Evolutionary conservation across 1,140 invertebrate species (phyloP).

Genomic region (Scaptodrosophila lebanonensis): DNA sequence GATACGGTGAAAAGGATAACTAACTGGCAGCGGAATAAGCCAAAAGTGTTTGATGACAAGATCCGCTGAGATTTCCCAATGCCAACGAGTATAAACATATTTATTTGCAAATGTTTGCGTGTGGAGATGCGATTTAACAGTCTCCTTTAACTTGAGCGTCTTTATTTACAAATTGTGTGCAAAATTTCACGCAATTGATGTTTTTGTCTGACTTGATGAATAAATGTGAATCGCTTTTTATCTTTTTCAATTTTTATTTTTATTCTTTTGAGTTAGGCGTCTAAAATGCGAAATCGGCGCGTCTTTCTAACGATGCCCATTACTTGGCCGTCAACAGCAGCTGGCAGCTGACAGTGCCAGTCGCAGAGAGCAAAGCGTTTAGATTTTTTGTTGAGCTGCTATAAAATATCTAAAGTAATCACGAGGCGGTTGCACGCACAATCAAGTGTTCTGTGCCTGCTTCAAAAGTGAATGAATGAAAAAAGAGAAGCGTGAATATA

Average conservation of each 20-base stretch:
- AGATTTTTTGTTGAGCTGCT: no score
- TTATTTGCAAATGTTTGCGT: slow-evolving; percentile 1
- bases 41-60: slow-evolving; percentile 58
- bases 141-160: slow-evolving; percentile 2
- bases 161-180: slow-evolving; percentile 51
- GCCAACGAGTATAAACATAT: neutral
- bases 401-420: slow-evolving; percentile 58
- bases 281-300: neutral
- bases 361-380: slow-evolving; percentile 20
- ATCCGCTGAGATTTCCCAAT: slow-evolving; percentile 44
- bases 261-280: no score
- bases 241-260: no score
- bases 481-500: slow-evolving; percentile 4
- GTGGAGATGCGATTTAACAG: neutral
- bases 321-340: slow-evolving; percentile 43
- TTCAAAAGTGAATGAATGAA: no score
- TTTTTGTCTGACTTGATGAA: neutral
- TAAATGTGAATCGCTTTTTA: no score
- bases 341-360: slow-evolving; percentile 21
- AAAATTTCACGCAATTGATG: slow-evolving; percentile 35
- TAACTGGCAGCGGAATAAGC: neutral
- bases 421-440: slow-evolving; percentile 26
- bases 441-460: slow-evolving; percentile 5
- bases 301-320: slow-evolving; percentile 32
- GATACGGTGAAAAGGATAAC: no score